Evolutionary conservation across 1,140 invertebrate species (phyloP).

Genomic region (Muscidifurax raptorellus): DNA sequence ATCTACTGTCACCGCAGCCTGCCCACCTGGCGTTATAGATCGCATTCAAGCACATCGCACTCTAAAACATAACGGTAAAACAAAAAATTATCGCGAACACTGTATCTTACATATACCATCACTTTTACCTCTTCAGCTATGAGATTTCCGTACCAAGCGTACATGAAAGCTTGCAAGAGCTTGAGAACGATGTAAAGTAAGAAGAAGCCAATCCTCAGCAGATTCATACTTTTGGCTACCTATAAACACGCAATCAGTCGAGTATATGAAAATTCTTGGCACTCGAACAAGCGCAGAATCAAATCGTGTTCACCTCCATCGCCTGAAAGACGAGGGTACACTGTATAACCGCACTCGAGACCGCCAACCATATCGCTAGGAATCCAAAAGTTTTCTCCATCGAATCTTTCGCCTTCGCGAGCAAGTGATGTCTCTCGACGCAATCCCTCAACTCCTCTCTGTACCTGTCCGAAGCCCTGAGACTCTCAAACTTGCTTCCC

Average conservation of each 20-base stretch:
- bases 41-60: neutral
- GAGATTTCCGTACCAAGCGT: conserved; percentile 17
- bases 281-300: too few species aligned
- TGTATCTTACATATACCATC: too few species aligned
- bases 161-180: conserved; percentile 12
- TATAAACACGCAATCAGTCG: too few species aligned
- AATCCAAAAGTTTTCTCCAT: conserved; percentile 56
- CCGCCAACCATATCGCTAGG: conserved; percentile 49
- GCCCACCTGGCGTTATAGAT: conserved; percentile 51
- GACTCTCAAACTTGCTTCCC: conserved; percentile 42
- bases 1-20: conserved; percentile 16
- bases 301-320: neutral
- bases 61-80: neutral
- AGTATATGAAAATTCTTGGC: too few species aligned
- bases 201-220: neutral
- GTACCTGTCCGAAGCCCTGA: neutral
- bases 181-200: neutral
- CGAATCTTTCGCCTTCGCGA: neutral
- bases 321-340: conserved; percentile 40
- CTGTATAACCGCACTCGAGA: conserved; percentile 55
- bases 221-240: neutral
- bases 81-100: too few species aligned
- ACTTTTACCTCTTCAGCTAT: neutral
- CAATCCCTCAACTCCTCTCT: neutral
- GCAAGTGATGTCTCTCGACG: neutral